Evolutionary conservation across 2,113 vertebrate species (phyloP), one percentile per base, ranked within the genome.

Genomic region (Menidia beryllina): DNA sequence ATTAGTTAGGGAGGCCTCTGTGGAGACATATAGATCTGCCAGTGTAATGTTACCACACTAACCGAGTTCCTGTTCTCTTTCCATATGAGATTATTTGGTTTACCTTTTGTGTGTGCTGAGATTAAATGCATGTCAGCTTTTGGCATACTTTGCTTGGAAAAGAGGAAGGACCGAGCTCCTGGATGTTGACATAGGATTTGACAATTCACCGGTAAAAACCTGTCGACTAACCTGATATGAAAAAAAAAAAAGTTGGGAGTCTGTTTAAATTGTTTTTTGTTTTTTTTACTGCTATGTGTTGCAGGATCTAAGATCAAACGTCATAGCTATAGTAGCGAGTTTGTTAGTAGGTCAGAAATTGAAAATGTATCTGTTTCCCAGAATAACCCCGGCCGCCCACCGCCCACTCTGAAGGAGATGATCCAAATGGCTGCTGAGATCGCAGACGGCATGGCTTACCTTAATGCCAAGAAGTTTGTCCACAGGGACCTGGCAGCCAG

Each of bases 401-500:
- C 97, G 0, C 97, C 97, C 0, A 96, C 95, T 0, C 90, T 99
- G 68, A 93, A 95, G 77, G 97, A 99, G 84, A 99, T 99, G 95
- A 95, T 97, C 62, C 97, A 97, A 91, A 98, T 98, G 95, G 94
- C 97, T 0, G 97, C 95, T 0, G 97, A 99, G 93, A 99, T 99
- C 0, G 97, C 97, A 0, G 97, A 99, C 0, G 97, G 97, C 41
- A 99, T 99, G 96, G 97, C 97, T 1, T 99, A 99, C 69, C 93
- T 99, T 45, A 98, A 98, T 0, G 96, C 96, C 80, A 99, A 99
- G 85, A 99, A 99, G 58, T 99, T 99, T 38, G 97, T 99, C 38
- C 97, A 99, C 91, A 91, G 97, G 53, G 97, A 99, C 82, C 93
- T 99, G 14, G 97, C 97, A 0, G 97, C 97, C 41, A 93, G 97